These are phyloP conservation scores for Guaruba guarouba DNA, from an alignment of 2,113 vertebrate species.

Conservation along the genomic window DNA sequence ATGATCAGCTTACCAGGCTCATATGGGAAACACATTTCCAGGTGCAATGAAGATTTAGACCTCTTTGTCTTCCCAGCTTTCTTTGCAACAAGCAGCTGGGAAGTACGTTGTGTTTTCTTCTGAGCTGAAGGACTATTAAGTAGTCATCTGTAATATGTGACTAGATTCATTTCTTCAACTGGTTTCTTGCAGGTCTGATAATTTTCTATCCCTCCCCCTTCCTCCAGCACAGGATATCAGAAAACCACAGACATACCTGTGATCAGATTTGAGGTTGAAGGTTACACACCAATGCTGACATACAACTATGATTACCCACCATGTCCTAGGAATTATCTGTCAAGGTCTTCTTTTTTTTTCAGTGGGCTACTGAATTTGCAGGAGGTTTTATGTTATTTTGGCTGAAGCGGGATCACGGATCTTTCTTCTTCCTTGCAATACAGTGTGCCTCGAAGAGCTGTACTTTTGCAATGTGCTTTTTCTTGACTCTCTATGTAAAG, in stretches of 20 bases:
- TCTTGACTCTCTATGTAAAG: background rate
- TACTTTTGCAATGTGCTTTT: background rate
- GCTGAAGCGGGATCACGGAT: background rate
- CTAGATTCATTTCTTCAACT: background rate
- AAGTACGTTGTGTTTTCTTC: background rate
- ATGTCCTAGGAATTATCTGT: background rate
- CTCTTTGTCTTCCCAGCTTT: background rate
- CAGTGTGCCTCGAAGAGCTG: background rate
- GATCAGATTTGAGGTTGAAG: background rate
- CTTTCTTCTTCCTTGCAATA: background rate
- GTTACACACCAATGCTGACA: background rate
- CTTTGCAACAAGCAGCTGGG: background rate
- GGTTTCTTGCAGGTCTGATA: background rate
- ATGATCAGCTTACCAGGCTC: background rate
- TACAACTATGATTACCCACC: background rate
- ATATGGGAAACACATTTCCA: background rate
- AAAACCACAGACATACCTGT: background rate
- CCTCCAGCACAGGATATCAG: background rate
- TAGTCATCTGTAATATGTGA: background rate
- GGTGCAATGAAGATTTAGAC: background rate
- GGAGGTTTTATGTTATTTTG: background rate
- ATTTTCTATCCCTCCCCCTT: background rate
- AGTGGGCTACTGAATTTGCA: background rate
- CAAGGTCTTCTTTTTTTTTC: background rate
- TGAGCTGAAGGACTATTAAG: background rate